These are phyloP conservation scores for Drosophila pruinosa DNA, from an alignment of 1,140 invertebrate species.

Conservation along the genomic window DNA sequence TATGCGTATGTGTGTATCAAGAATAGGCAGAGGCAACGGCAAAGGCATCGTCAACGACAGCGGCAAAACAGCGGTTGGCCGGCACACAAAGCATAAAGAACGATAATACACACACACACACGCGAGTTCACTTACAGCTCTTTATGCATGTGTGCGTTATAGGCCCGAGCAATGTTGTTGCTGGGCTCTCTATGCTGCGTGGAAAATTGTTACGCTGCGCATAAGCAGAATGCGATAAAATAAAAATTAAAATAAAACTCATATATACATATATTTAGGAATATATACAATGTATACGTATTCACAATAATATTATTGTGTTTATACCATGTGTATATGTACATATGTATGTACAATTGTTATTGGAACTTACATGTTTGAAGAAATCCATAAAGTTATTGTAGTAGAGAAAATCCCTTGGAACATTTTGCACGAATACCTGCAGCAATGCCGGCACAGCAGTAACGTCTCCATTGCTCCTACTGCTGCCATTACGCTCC, in stretches of 20 bases:
- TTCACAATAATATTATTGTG: background rate
- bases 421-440: constrained; percentile 54
- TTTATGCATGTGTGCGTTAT: constrained; percentile 10
- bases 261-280: constrained; percentile 1
- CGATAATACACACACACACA: constrained; percentile 58
- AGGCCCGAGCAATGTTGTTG: constrained; percentile 33
- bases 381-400: constrained; percentile 65
- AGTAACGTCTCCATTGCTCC: constrained; percentile 7
- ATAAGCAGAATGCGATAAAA: constrained; percentile 42
- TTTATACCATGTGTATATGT: background rate
- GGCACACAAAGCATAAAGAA: constrained; percentile 71
- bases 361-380: constrained; percentile 58
- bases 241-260: constrained; percentile 30
- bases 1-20: constrained; percentile 44
- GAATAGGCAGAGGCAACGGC: constrained; percentile 54
- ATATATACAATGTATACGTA: background rate
- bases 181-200: constrained; percentile 36
- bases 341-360: background rate
- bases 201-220: constrained; percentile 50
- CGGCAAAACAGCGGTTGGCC: constrained; percentile 46
- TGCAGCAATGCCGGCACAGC: constrained; percentile 34
- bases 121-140: background rate
- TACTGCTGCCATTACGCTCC: constrained; percentile 32
- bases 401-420: constrained; percentile 49
- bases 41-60: constrained; percentile 34